Conservation (phyloP, 2,888 invertebrate species). For the Xanthia togata region DNA sequence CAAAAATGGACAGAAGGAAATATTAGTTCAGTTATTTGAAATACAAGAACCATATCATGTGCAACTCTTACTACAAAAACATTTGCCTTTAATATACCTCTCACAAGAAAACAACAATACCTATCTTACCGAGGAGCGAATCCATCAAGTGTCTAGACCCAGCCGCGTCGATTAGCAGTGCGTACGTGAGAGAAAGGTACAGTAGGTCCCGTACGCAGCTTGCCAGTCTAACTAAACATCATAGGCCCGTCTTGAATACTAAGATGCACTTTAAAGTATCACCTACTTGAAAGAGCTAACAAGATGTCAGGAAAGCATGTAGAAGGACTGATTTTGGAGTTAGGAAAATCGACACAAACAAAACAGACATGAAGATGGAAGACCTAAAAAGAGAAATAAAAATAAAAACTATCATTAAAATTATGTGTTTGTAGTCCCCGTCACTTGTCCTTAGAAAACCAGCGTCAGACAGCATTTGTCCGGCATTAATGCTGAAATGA, state of each 20-base stretch:
- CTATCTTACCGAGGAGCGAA: constrained; percentile 29
- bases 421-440: too few relatives aligned
- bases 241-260: constrained; percentile 49
- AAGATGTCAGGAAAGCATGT: constrained; percentile 35
- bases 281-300: constrained; percentile 43
- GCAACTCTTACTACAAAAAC: background rate
- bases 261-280: constrained; percentile 35
- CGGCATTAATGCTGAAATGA: too few relatives aligned
- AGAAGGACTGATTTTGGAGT: constrained; percentile 5
- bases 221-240: constrained; percentile 31
- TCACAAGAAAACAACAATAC: constrained; percentile 39
- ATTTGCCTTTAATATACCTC: constrained; percentile 16
- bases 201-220: constrained; percentile 21
- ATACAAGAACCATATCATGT: background rate
- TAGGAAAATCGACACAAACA: constrained; percentile 6
- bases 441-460: too few relatives aligned
- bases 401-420: too few relatives aligned
- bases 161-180: constrained; percentile 54
- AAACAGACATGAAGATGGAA: background rate
- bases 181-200: constrained; percentile 59
- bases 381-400: too few relatives aligned
- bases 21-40: background rate
- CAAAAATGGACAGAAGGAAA: too few relatives aligned
- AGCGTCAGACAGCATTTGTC: too few relatives aligned
- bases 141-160: constrained; percentile 43